Conservation (phyloP, 2,888 invertebrate species). For the Drosophila acutilabella region DNA sequence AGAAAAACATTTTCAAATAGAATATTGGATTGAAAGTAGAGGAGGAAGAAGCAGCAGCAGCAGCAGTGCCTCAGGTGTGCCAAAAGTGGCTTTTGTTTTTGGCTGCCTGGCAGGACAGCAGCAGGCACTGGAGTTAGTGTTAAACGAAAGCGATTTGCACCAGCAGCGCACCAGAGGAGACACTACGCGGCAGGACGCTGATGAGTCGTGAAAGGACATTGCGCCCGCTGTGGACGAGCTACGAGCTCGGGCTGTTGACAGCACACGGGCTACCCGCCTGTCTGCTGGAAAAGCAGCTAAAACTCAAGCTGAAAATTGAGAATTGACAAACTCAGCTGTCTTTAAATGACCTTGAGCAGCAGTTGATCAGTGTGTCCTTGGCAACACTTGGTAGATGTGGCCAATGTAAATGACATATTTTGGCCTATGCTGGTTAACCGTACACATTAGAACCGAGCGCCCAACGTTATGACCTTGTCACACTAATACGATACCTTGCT, state of each 20-base stretch:
- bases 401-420: conserved; percentile 76
- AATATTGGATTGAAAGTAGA: neutral
- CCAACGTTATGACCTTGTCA: conserved; percentile 62
- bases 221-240: conserved; percentile 66
- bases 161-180: conserved; percentile 72
- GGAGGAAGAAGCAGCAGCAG: neutral
- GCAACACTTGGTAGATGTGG: conserved; percentile 51
- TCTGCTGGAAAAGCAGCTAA: conserved; percentile 1
- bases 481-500: neutral
- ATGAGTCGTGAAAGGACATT: conserved; percentile 67
- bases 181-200: conserved; percentile 64
- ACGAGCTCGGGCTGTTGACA: conserved; percentile 43
- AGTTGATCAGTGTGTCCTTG: conserved; percentile 31
- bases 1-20: conserved; percentile 1
- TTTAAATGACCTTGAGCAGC: conserved; percentile 24
- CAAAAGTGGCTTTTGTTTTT: conserved; percentile 40
- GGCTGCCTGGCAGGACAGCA: conserved; percentile 39
- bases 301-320: conserved; percentile 8
- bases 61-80: conserved; percentile 46
- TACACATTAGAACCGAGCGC: conserved; percentile 40
- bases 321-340: conserved; percentile 13
- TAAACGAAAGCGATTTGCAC: conserved; percentile 76
- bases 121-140: conserved; percentile 53
- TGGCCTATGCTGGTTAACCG: conserved; percentile 77
- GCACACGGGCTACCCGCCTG: conserved; percentile 36